Base-by-base conservation (phyloP, 1,140 invertebrate species). In the Agrilus planipennis region DNA sequence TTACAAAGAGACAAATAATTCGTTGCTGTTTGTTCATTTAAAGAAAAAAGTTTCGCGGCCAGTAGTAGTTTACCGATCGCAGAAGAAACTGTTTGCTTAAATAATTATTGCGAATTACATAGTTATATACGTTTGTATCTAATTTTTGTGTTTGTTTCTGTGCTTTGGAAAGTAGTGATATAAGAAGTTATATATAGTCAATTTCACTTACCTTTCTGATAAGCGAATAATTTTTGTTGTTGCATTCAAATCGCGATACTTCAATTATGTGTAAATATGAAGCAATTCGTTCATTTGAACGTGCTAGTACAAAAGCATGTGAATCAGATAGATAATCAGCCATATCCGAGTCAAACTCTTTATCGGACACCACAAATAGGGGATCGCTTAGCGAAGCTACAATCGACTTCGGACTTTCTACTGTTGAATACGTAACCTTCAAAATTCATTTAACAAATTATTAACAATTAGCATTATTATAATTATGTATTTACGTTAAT, bases 401-500 rank as follows among this genome's bases (percentile, higher is more conserved):
- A 12, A 56, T 42, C n/a, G 50, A 44, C 22, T 52, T 53, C 0
- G 42, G 25, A 41, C 55, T 50, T 37, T 47, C 44, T 1, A 47
- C 53, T 4, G 45, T 45, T 3, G 47, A 40, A 28, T 47, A 58
- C 3, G 3, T 20, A 35, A 42, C 15, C 19, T 21, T 14, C 23
- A 30, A n/a, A n/a, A n/a, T 30, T 41, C 15, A 28, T 9, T 9
- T 4, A 7, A 35, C 9, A 20, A 35, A 17, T 6, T 35, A 18
- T 14, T 35, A n/a, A n/a, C n/a, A n/a, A n/a, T n/a, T n/a, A n/a
- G n/a, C n/a, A n/a, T n/a, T n/a, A n/a, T n/a, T n/a, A n/a, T n/a
- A n/a, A n/a, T n/a, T n/a, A n/a, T n/a, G n/a, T n/a, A 54, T 49
- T 54, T 48, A 59, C 58, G 23, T 49, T 50, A 3, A 54, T 42